Evolutionary conservation across 1,140 invertebrate species (phyloP).

Genomic region (Musca vetustissima): DNA sequence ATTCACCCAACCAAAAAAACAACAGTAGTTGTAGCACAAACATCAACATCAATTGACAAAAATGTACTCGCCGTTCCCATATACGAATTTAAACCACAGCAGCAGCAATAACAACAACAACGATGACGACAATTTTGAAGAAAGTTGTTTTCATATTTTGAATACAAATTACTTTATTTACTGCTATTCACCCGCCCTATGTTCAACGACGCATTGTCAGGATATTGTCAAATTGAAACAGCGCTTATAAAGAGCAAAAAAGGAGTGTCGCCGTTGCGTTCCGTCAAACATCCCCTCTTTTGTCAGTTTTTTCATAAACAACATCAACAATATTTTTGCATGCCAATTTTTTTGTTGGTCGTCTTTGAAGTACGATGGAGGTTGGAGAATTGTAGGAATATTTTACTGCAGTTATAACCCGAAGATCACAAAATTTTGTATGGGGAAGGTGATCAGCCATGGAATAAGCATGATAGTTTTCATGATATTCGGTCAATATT

Average conservation of each 20-base stretch:
- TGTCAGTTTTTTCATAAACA: constrained; percentile 1
- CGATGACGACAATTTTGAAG: constrained; percentile 13
- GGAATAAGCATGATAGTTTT: too few relatives aligned
- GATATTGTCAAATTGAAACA: background rate
- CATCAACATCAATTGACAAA: background rate
- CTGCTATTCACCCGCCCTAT: constrained; percentile 16
- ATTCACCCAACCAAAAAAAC: too few relatives aligned
- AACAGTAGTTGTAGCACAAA: too few relatives aligned
- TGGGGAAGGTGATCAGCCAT: too few relatives aligned
- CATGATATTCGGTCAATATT: too few relatives aligned
- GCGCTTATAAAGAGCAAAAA: background rate
- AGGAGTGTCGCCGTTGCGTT: constrained; percentile 4
- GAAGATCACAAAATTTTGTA: too few relatives aligned
- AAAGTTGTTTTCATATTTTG: constrained; percentile 50
- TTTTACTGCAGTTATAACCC: too few relatives aligned
- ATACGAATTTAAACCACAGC: constrained; percentile 13
- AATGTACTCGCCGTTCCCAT: constrained; percentile 14
- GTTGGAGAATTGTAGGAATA: too few relatives aligned
- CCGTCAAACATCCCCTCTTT: background rate
- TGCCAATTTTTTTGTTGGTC: constrained; percentile 3
- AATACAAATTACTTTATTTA: constrained; percentile 56
- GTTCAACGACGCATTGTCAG: background rate
- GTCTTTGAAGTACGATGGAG: too few relatives aligned
- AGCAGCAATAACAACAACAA: too few relatives aligned
- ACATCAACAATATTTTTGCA: constrained; percentile 27